A percentile compares a stretch with the other conserved stretches of the same genome.
These are phyloP conservation scores for Teinopalpus imperialis DNA, from an alignment of 2,888 invertebrate species.

Conservation along the genomic window DNA sequence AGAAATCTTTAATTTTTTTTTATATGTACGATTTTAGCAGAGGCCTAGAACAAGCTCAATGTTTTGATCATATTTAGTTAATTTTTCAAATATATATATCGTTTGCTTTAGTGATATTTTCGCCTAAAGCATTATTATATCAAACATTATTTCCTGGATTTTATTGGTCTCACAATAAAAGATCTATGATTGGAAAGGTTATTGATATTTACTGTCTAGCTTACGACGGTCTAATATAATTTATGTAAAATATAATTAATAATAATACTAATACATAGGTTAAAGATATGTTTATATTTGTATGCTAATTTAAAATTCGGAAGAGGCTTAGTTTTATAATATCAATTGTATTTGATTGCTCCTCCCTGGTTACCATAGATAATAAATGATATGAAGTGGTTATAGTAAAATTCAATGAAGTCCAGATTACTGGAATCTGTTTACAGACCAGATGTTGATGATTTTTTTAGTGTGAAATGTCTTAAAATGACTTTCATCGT, in stretches of 20 bases:
- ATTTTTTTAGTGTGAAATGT: too few relatives aligned
- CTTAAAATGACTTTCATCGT: too few relatives aligned
- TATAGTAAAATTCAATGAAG: neutral
- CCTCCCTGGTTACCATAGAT: constrained; percentile 22
- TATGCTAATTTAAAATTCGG: constrained; percentile 17
- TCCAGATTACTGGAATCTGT: too few relatives aligned
- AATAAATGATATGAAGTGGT: constrained; percentile 5
- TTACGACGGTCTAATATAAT: constrained; percentile 9
- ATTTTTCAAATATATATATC: too few relatives aligned
- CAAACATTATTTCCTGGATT: neutral
- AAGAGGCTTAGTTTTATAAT: constrained; percentile 20
- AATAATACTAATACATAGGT: constrained; percentile 10
- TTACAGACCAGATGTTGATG: too few relatives aligned
- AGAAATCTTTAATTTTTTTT: too few relatives aligned
- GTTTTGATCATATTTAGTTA: neutral
- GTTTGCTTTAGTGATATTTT: neutral
- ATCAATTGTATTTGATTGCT: neutral
- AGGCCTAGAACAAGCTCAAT: neutral
- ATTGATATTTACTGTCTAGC: constrained; percentile 4
- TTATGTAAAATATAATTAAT: constrained; percentile 15
- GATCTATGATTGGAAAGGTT: constrained; percentile 1
- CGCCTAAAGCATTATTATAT: constrained; percentile 8
- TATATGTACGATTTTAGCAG: too few relatives aligned
- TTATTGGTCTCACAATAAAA: neutral
- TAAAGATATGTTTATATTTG: constrained; percentile 20